These are phyloP conservation scores for Xiphophorus maculatus DNA, from an alignment of 2,113 vertebrate species.

Conservation along the genomic window DNA sequence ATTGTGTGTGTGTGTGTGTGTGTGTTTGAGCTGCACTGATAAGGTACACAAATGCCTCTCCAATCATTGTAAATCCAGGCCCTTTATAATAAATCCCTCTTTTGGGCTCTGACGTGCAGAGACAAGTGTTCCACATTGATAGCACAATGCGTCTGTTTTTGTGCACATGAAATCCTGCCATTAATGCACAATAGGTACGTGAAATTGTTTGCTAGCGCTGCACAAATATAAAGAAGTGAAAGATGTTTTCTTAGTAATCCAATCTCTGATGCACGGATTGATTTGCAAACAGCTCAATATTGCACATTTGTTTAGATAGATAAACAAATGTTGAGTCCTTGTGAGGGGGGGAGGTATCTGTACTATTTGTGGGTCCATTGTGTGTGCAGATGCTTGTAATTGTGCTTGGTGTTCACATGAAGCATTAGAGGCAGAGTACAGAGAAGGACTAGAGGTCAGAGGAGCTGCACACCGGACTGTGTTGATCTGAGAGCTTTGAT, in stretches of 20 bases:
- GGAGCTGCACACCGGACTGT: not conserved
- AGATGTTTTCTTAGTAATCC: slow-evolving; percentile 57
- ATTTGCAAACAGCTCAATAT: slow-evolving; percentile 27
- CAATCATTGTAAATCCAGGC: slow-evolving; percentile 17
- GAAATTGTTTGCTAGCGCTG: slow-evolving; percentile 27
- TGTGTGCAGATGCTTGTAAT: slow-evolving; percentile 24
- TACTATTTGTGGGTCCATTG: slow-evolving; percentile 24
- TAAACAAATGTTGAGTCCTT: slow-evolving; percentile 16
- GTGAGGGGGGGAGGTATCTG: slow-evolving; percentile 12
- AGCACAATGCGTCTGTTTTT: slow-evolving; percentile 21
- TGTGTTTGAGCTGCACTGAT: slow-evolving; percentile 34
- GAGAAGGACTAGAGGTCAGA: slow-evolving; percentile 7
- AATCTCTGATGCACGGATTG: slow-evolving; percentile 16
- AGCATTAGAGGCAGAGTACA: slow-evolving; percentile 25
- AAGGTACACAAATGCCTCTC: slow-evolving; percentile 28
- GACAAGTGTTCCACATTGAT: slow-evolving; percentile 35
- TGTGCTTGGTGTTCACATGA: slow-evolving; percentile 26
- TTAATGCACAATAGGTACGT: slow-evolving; percentile 54
- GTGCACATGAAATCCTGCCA: slow-evolving; percentile 8
- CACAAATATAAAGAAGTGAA: slow-evolving; percentile 9
- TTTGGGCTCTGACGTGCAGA: slow-evolving; percentile 24
- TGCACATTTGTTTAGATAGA: slow-evolving; percentile 17
- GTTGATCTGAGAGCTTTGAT: not conserved
- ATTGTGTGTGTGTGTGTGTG: not conserved
- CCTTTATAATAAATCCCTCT: slow-evolving; percentile 38